phyloP scores from a whole-genome alignment of 2,888 invertebrate species.

The Meiosimyza decipiens region DNA sequence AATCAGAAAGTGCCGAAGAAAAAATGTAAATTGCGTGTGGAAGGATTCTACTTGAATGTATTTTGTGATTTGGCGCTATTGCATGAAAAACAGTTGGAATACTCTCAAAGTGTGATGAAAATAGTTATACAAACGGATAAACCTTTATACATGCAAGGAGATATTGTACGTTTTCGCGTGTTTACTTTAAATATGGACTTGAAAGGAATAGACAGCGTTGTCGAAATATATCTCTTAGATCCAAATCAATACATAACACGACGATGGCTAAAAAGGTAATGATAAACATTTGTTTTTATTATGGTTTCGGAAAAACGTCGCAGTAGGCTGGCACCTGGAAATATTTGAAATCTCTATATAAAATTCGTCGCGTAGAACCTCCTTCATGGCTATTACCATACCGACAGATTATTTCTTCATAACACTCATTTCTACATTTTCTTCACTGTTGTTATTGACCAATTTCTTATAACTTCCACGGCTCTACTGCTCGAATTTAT shows the following conservation, averaged over 20 bases:
- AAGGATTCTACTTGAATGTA: constrained; percentile 73
- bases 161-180: constrained; percentile 86
- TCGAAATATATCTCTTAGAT: constrained; percentile 89
- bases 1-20: constrained; percentile 79
- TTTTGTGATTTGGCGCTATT: constrained; percentile 86
- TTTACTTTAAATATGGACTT: constrained; percentile 91
- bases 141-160: constrained; percentile 90
- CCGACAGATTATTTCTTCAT: too few species aligned
- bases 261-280: constrained; percentile 82
- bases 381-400: too few species aligned
- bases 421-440: too few species aligned
- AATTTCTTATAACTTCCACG: too few species aligned
- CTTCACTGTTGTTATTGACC: too few species aligned
- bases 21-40: constrained; percentile 81
- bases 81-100: constrained; percentile 84
- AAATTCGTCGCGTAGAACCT: too few species aligned
- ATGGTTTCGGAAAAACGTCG: too few species aligned
- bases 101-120: constrained; percentile 83
- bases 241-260: constrained; percentile 86
- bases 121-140: constrained; percentile 93
- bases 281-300: constrained; percentile 32
- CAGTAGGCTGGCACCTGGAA: too few species aligned
- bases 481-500: too few species aligned
- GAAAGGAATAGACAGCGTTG: constrained; percentile 85
- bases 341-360: too few species aligned